Conservation (phyloP, 1,140 invertebrate species). For the Bradysia coprophila region DNA sequence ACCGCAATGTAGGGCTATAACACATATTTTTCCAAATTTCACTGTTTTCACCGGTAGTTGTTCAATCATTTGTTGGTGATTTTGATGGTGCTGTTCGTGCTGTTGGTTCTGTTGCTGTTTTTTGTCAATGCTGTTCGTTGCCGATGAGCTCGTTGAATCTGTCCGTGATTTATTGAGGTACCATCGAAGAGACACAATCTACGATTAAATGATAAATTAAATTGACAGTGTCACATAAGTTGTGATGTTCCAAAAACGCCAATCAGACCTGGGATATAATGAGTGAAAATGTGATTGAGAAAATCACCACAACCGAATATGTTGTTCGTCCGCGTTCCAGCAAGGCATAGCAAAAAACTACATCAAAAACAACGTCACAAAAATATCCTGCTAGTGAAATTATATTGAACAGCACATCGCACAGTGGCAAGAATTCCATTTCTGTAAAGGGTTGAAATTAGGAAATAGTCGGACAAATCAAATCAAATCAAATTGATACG, state of each 20-base stretch:
- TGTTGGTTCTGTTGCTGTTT: slow-evolving; percentile 1
- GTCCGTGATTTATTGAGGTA: slow-evolving; percentile 13
- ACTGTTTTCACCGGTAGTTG: slow-evolving; percentile 4
- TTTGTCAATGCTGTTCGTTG: not conserved
- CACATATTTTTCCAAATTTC: slow-evolving; percentile 23
- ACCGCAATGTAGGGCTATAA: slow-evolving; percentile 48
- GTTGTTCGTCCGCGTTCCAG: slow-evolving; percentile 38
- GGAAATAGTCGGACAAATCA: too few relatives aligned
- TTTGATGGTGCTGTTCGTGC: slow-evolving; percentile 3
- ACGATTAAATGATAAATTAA: slow-evolving; percentile 8
- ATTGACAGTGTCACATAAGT: not conserved
- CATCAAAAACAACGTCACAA: slow-evolving; percentile 77
- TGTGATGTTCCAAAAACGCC: not conserved
- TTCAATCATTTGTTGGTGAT: not conserved
- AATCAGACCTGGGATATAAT: slow-evolving; percentile 44
- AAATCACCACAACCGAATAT: slow-evolving; percentile 41
- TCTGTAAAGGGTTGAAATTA: too few relatives aligned
- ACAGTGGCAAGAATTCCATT: slow-evolving; percentile 63
- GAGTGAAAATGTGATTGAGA: slow-evolving; percentile 47
- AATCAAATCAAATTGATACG: too few relatives aligned
- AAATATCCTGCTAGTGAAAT: slow-evolving; percentile 81
- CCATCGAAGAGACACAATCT: slow-evolving; percentile 32
- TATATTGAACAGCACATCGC: slow-evolving; percentile 80
- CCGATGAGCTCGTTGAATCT: not conserved
- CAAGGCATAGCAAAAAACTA: slow-evolving; percentile 65